Base-by-base conservation (phyloP, 1,140 invertebrate species). In the Bursaphelenchus mucronatus region DNA sequence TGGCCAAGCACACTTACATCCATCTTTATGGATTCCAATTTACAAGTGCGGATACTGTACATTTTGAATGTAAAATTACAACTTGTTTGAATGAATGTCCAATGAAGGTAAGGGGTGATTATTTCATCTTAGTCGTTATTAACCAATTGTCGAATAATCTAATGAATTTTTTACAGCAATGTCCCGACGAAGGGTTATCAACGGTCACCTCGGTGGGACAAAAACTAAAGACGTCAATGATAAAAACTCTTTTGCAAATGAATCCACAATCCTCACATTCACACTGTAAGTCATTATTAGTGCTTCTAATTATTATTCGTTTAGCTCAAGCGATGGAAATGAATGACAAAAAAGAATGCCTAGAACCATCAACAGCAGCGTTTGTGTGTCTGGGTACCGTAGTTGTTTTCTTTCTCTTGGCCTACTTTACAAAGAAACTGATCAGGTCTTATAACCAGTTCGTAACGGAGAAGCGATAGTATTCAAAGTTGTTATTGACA, bases 31-130 rank as follows among this genome's bases (percentile, higher is more conserved):
- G 66, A 9, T 67, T 67, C 50, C 66, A 67, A 47, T 67, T 67
- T 58, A 63, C 66, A 11, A 65, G 40, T 13, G 62, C 67, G 15
- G 55, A 72, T 43, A 50, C n/a, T 30, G 66, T 67, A 8, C 66
- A 67, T 65, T 67, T 67, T 43, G 67, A 67, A 53, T 67, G 66
- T 52, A 64, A 67, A 65, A 56, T 72, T n/a, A 73, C 61, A 21
- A 17, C 47, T 21, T 67, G 66, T 30, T n/a, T 67, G 10, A 47
- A 70, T 40, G 21, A 15, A 8, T 67, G 66, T 50, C 57, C 57
- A 45, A 13, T n/a, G 57, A 45, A 50, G 11, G 40, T 44, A 50
- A 44, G 57, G 2, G 30, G 30, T 1, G 30, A 30, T 30, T 30
- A 30, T 1, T 5, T 30, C 30, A 30, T 30, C 30, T n/a, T n/a